These are phyloP conservation scores for Nomada ruficornis DNA, from an alignment of 2,888 invertebrate species.

Conservation along the genomic window DNA sequence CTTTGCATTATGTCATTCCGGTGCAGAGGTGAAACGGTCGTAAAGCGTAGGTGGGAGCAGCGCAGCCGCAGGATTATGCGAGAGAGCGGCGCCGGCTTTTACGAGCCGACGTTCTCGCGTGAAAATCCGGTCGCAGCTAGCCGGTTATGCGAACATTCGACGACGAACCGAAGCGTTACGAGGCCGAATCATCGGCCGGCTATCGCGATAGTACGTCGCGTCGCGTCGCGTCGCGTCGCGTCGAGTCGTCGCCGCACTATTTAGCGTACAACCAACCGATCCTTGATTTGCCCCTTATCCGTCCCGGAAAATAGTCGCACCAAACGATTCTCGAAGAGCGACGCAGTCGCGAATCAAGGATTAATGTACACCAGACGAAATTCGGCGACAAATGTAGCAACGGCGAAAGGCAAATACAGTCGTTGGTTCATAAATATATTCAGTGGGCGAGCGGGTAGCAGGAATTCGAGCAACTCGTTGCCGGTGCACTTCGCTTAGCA, in stretches of 20 bases:
- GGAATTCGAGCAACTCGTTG: conserved; percentile 64
- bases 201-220: conserved; percentile 4
- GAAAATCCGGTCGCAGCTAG: conserved; percentile 51
- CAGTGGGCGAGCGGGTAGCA: conserved; percentile 18
- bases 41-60: conserved; percentile 54
- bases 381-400: background rate
- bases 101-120: conserved; percentile 57
- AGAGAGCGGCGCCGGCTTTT: conserved; percentile 54
- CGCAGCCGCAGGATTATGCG: conserved; percentile 61
- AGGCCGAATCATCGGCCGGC: conserved; percentile 30
- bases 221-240: background rate
- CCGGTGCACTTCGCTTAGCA: conserved; percentile 60
- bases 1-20: conserved; percentile 69
- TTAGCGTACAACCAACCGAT: conserved; percentile 7
- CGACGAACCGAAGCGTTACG: conserved; percentile 44
- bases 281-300: background rate
- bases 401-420: conserved; percentile 16
- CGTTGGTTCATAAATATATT: conserved; percentile 6
- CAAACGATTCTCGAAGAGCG: too few species aligned
- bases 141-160: conserved; percentile 42
- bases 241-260: conserved; percentile 2
- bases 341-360: too few species aligned
- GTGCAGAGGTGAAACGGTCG: conserved; percentile 58
- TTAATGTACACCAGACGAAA: background rate
- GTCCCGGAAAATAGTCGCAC: background rate